These are phyloP conservation scores for Drosophila mimetica DNA, from an alignment of 2,888 invertebrate species.

Conservation along the genomic window DNA sequence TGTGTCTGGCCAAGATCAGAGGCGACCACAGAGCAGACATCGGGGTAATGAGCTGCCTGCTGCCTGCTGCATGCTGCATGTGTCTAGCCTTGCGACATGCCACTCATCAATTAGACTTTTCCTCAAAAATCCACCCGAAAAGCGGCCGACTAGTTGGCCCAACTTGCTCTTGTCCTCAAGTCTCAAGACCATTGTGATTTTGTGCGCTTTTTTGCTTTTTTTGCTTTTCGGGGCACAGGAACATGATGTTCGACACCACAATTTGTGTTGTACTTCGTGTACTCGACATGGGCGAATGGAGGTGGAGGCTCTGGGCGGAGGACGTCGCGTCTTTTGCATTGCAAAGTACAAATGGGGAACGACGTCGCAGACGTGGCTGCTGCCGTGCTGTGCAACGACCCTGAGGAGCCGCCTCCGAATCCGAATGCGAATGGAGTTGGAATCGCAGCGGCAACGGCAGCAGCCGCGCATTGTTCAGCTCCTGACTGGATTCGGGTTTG, in stretches of 20 bases:
- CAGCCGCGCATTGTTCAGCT: slow-evolving; percentile 35
- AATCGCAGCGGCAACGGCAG: slow-evolving; percentile 11
- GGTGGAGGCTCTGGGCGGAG: slow-evolving; percentile 40
- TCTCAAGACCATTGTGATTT: slow-evolving; percentile 21
- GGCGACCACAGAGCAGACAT: slow-evolving; percentile 26
- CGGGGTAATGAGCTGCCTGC: slow-evolving; percentile 43
- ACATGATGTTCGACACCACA: slow-evolving; percentile 82
- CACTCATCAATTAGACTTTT: slow-evolving; percentile 69
- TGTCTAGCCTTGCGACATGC: slow-evolving; percentile 52
- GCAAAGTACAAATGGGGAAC: slow-evolving; percentile 69
- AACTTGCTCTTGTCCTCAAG: slow-evolving; percentile 17
- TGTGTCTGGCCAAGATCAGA: slow-evolving; percentile 37
- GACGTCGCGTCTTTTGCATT: slow-evolving; percentile 68
- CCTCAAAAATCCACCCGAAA: slow-evolving; percentile 46
- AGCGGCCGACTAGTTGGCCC: slow-evolving; percentile 27
- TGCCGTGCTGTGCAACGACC: slow-evolving; percentile 63
- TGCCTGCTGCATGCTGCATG: slow-evolving; percentile 42
- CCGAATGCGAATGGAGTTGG: slow-evolving; percentile 36
- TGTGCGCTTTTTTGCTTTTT: background rate
- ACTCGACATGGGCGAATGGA: slow-evolving; percentile 40
- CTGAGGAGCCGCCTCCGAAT: slow-evolving; percentile 52
- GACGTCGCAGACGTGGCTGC: slow-evolving; percentile 27
- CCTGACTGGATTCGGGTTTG: slow-evolving; percentile 32
- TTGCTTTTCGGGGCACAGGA: slow-evolving; percentile 37
- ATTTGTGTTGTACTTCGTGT: slow-evolving; percentile 77